Evolutionary conservation across 2,113 vertebrate genomes (phyloP).

Genomic region (Daboia siamensis): DNA sequence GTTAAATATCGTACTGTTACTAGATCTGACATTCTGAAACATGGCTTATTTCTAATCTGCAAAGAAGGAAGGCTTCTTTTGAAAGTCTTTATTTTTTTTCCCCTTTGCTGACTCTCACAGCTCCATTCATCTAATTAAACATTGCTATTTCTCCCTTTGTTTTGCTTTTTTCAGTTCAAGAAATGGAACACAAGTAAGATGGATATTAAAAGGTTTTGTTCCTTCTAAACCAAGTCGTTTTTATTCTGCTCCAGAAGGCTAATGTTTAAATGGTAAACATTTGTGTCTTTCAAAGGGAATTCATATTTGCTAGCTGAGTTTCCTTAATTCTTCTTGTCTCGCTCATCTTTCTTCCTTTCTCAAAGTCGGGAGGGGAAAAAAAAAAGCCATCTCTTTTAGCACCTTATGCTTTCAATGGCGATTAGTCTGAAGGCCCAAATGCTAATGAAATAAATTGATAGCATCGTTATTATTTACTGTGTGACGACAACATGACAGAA

Average conservation of each 20-base stretch:
- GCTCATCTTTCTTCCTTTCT: constrained; percentile 18
- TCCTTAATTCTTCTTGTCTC: constrained; percentile 29
- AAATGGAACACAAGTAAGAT: constrained; percentile 19
- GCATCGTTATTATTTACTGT: background rate
- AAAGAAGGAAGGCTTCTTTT: background rate
- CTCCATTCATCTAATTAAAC: constrained; percentile 13
- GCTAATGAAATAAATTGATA: background rate
- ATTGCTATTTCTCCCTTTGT: background rate
- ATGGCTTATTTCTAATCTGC: background rate
- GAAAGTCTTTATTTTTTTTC: background rate
- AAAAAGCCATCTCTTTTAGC: constrained; percentile 39
- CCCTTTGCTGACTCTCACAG: background rate
- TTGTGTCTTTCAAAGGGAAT: constrained; percentile 34
- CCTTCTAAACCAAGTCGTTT: background rate
- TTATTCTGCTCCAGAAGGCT: constrained; percentile 6
- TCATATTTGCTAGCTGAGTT: constrained; percentile 48
- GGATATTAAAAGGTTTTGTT: constrained; percentile 10
- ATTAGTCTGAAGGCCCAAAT: background rate
- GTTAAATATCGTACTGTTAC: background rate
- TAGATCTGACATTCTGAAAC: background rate
- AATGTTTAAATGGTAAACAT: constrained; percentile 42
- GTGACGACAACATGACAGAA: background rate
- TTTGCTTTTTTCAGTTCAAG: background rate
- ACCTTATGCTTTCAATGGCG: constrained; percentile 3
- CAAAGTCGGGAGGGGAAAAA: constrained; percentile 23